A percentile compares a stretch with the other conserved stretches of the same genome.
phyloP scores from a whole-genome alignment of 2,888 invertebrate species.

The Drosophila histrio region DNA sequence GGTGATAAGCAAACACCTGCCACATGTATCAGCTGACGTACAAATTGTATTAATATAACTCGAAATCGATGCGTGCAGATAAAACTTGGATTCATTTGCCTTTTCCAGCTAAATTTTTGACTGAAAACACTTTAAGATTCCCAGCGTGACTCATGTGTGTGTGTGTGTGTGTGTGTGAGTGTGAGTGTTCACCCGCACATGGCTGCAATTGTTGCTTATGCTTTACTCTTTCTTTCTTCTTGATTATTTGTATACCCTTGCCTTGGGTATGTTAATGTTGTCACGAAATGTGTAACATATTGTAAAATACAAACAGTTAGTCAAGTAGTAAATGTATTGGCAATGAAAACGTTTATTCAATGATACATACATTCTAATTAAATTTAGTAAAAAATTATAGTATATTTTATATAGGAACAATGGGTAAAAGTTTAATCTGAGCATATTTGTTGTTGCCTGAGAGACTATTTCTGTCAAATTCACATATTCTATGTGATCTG shows the following conservation, averaged over 20 bases:
- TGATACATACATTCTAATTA: no score
- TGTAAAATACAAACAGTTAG: no score
- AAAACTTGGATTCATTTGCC: conserved; percentile 7
- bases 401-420: no score
- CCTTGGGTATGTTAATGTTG: background rate
- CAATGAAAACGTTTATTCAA: no score
- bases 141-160: conserved; percentile 4
- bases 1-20: conserved; percentile 45
- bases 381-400: no score
- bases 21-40: conserved; percentile 16
- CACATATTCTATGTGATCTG: no score
- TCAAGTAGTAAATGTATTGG: no score
- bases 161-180: background rate
- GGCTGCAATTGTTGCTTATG: conserved; percentile 20
- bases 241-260: background rate
- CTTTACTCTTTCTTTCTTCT: conserved; percentile 11
- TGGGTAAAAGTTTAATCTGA: no score
- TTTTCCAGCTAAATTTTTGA: background rate
- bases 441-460: no score
- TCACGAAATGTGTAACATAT: background rate
- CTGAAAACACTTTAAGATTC: conserved; percentile 1
- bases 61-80: background rate
- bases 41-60: conserved; percentile 7
- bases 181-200: conserved; percentile 30
- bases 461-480: no score